Evolutionary conservation across 2,888 invertebrate genomes (phyloP).

Genomic region (Liposcelis brunnea): DNA sequence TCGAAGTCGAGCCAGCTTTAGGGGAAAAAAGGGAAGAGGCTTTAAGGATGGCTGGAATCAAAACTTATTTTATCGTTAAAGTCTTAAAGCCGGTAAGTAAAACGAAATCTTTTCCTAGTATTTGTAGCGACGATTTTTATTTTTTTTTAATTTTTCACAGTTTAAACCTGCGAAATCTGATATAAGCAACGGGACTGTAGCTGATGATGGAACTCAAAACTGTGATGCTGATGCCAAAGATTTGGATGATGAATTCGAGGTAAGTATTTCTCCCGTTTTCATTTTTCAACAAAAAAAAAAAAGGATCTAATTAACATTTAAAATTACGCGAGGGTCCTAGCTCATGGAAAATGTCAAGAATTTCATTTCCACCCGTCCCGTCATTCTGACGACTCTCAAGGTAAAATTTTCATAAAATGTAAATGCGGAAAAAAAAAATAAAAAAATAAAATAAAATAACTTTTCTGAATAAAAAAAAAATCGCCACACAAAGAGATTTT

Average conservation of each 20-base stretch:
- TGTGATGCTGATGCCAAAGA: constrained; percentile 1
- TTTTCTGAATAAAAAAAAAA: no score
- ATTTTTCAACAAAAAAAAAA: no score
- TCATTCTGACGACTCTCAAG: background rate
- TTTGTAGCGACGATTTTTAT: no score
- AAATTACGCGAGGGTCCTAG: no score
- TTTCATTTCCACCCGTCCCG: background rate
- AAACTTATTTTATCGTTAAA: constrained; percentile 79
- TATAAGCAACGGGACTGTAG: constrained; percentile 29
- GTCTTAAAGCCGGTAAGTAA: constrained; percentile 51
- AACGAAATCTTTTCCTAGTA: no score
- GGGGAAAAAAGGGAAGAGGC: constrained; percentile 87
- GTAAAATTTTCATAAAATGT: constrained; percentile 4
- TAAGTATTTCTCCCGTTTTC: constrained; percentile 16
- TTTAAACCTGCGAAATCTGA: constrained; percentile 25
- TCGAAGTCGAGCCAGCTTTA: constrained; percentile 80
- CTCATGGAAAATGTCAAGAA: background rate
- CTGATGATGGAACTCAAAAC: constrained; percentile 28
- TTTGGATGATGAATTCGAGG: constrained; percentile 26
- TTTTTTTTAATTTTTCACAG: no score
- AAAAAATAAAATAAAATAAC: no score
- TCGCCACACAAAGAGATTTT: no score
- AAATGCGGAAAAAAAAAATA: no score
- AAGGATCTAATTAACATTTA: no score
- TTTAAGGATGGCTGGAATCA: constrained; percentile 69